A percentile compares a stretch with the other conserved stretches of the same genome.
Evolutionary conservation across 2,797 vertebrate species (phyloP).

Genomic region (Tenualosa ilisha): DNA sequence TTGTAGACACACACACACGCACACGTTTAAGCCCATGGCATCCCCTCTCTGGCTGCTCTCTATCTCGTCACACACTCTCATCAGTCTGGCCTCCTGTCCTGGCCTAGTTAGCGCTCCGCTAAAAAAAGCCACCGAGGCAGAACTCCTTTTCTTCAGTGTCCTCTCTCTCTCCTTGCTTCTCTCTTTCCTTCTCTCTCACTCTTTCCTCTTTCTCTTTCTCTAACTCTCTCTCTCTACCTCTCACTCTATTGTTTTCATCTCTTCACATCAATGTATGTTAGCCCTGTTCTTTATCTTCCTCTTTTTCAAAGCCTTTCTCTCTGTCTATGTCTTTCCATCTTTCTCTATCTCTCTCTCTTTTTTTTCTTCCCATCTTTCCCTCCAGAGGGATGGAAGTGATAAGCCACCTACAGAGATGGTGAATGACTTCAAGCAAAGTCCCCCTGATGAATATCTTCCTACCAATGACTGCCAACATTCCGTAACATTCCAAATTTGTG

Average conservation of each 20-base stretch:
- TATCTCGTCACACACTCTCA: neutral
- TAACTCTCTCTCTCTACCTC: too few relatives aligned
- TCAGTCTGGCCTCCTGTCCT: neutral
- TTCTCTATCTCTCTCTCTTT: neutral
- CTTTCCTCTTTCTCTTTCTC: too few relatives aligned
- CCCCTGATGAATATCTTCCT: conserved; percentile 40
- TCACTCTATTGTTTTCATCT: conserved; percentile 5
- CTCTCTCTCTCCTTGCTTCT: neutral
- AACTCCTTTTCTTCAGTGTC: neutral
- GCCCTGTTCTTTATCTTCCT: neutral
- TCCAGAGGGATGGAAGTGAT: neutral
- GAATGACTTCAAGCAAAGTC: conserved; percentile 43
- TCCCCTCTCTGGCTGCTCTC: neutral
- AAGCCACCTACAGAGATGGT: neutral
- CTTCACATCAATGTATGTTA: neutral
- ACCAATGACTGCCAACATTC: conserved; percentile 51
- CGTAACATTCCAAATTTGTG: conserved; percentile 38
- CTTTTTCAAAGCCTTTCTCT: conserved; percentile 15
- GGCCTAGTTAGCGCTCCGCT: neutral
- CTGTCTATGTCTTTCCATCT: neutral
- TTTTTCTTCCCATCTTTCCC: neutral
- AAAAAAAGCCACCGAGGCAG: neutral
- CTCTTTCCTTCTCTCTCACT: neutral
- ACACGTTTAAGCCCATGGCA: neutral
- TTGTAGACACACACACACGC: neutral